Conservation (phyloP, 1,140 invertebrate species). For the Lepidotrigona ventralis region DNA sequence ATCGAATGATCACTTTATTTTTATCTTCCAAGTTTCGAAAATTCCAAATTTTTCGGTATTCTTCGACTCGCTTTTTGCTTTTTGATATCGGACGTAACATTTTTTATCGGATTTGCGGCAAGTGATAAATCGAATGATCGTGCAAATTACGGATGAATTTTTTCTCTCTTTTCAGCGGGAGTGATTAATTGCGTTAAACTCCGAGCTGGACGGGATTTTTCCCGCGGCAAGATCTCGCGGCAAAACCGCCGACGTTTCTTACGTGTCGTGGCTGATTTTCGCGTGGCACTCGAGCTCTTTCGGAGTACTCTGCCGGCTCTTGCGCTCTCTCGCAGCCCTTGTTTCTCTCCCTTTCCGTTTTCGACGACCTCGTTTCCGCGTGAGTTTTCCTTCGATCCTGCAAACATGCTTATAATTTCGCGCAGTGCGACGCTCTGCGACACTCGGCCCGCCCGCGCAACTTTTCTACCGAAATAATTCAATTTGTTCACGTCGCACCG, state of each 20-base stretch:
- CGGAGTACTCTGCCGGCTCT: neutral
- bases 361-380: conserved; percentile 42
- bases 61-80: too few relatives aligned
- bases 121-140: neutral
- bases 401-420: conserved; percentile 34
- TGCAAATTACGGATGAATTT: neutral
- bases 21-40: too few relatives aligned
- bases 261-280: conserved; percentile 16
- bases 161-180: too few relatives aligned
- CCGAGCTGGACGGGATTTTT: neutral
- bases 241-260: conserved; percentile 24
- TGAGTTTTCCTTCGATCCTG: conserved; percentile 37
- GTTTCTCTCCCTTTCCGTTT: conserved; percentile 27
- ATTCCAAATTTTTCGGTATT: too few relatives aligned
- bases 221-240: neutral
- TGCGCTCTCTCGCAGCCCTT: neutral
- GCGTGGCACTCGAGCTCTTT: neutral
- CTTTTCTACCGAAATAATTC: neutral
- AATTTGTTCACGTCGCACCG: neutral
- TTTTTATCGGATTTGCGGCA: neutral
- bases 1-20: too few relatives aligned
- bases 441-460: neutral
- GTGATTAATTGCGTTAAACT: neutral
- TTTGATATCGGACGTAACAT: neutral
- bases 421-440: conserved; percentile 43